These are phyloP conservation scores for Smutsia temminckii DNA, from an alignment of 2,797 vertebrate genomes.

Conservation along the genomic window DNA sequence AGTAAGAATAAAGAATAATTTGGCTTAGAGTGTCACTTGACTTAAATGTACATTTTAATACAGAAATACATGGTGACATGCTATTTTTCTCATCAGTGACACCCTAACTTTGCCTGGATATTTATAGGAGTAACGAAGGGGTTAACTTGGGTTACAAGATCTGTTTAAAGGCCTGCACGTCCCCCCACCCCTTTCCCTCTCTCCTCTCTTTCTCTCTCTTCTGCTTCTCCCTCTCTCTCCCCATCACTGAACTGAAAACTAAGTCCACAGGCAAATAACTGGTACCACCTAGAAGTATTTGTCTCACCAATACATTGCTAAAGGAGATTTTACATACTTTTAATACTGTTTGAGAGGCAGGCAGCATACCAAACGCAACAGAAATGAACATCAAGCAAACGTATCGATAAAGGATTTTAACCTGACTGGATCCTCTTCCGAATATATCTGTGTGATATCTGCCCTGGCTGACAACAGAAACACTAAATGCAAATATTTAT, in stretches of 20 bases:
- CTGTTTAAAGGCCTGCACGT: neutral
- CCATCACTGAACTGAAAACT: neutral
- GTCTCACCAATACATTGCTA: neutral
- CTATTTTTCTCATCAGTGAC: neutral
- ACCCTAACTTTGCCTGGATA: neutral
- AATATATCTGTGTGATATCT: neutral
- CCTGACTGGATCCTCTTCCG: neutral
- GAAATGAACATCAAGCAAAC: neutral
- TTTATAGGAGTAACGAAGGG: neutral
- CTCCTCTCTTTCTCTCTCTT: too few species aligned
- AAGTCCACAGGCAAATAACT: neutral
- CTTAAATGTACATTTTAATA: neutral
- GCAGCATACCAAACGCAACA: neutral
- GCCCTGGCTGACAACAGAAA: neutral
- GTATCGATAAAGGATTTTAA: neutral
- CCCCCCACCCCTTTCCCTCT: too few species aligned
- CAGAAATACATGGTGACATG: neutral
- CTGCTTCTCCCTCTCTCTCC: neutral
- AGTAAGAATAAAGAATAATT: neutral
- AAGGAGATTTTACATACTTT: neutral
- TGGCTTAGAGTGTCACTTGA: neutral
- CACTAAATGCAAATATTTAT: neutral
- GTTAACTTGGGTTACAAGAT: neutral
- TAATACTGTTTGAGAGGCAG: neutral
- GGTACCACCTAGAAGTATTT: neutral